Evolutionary conservation across 2,797 vertebrate genomes (phyloP), one percentile per base, ranked within the genome.

Genomic region (Esox masquinongy): DNA sequence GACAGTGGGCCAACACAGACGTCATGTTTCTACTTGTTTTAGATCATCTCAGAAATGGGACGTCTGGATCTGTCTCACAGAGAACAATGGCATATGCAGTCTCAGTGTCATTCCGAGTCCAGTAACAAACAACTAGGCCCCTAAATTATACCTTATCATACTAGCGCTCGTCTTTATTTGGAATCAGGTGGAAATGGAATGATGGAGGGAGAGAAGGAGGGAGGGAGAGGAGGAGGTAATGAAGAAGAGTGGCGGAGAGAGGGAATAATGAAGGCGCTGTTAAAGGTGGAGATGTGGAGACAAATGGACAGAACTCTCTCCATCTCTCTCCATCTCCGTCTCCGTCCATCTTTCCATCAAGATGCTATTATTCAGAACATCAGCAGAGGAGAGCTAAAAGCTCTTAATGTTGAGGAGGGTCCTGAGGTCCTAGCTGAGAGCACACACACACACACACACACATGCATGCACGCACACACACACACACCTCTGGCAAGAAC

Each of bases 311-410:
- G 68, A 70, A 5, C 43, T 8, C 68, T 70, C 39, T 39, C 17
- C 15, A 5, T 11, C 31, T n/a, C 8, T 70, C 39, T 29, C 22
- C 26, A n/a, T 50, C 24, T 70, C 47, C 14, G 19, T 51, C 47
- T n/a, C 6, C 26, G 24, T 71, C 43, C 15, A 49, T 66, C 26
- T 71, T 17, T 71, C 74, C 82, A 88, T 88, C 80, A 87, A 88
- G 86, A 87, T 84, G 90, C 91, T 93, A 95, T 94, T 94, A 94
- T 93, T 94, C 91, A 92, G 91, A 92, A 95, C 93, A 94, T 95
- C 94, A 95, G 93, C 76, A 84, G 90, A 88, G 91, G 93, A 88
- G 91, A 93, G 92, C 93, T 95, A 95, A 95, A 94, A 94, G 93
- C 94, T 91, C 92, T 94, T 93, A 90, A 90, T 87, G 90, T 89